These are phyloP conservation scores for Riparia riparia DNA, from an alignment of 2,113 vertebrate species.

Conservation along the genomic window DNA sequence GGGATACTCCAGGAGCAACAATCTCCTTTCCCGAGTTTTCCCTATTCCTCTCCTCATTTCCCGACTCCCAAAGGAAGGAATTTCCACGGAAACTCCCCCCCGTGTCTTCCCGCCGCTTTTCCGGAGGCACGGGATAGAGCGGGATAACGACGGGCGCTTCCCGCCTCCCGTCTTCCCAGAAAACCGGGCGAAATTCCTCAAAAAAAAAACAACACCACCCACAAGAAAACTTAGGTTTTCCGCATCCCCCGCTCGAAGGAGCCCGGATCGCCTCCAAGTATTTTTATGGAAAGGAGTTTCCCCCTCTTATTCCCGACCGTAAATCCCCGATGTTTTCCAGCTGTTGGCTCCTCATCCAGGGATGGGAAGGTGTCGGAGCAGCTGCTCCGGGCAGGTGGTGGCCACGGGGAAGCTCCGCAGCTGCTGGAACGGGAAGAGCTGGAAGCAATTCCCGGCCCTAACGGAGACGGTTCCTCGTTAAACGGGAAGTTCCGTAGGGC, in stretches of 20 bases:
- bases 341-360: conserved; percentile 44
- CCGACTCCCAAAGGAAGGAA: fast-evolving
- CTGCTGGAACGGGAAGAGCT: not conserved
- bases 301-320: not conserved
- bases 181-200: not conserved
- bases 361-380: not conserved
- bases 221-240: not conserved
- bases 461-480: not conserved
- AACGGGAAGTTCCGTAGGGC: fast-evolving
- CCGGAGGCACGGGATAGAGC: fast-evolving
- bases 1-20: not conserved
- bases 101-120: not conserved
- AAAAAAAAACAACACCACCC: too few relatives aligned
- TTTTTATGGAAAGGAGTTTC: conserved; percentile 57
- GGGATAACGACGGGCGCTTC: fast-evolving
- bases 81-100: not conserved
- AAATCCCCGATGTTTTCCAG: conserved; percentile 75
- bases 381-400: not conserved
- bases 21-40: not conserved
- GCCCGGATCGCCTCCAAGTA: conserved; percentile 39
- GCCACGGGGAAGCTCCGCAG: not conserved
- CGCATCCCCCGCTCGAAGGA: conserved; percentile 33
- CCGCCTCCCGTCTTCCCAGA: not conserved
- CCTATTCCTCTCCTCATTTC: not conserved
- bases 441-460: not conserved